Conservation (phyloP, 2,797 vertebrate species). For the Luscinia megarhynchos region DNA sequence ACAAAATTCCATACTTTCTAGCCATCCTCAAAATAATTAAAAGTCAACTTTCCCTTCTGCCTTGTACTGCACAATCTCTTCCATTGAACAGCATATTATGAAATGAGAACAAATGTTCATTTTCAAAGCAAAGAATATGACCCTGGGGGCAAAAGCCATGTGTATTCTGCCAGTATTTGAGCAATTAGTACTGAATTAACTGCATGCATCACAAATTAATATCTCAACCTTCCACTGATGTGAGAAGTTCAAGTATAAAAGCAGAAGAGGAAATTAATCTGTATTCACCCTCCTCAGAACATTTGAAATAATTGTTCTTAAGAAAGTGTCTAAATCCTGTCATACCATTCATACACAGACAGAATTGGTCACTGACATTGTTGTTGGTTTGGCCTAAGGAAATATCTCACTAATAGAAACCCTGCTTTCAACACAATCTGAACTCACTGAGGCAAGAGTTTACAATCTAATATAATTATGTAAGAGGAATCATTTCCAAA, state of each 20-base stretch:
- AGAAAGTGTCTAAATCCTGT: background rate
- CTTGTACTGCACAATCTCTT: background rate
- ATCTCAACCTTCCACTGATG: background rate
- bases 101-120: background rate
- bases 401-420: background rate
- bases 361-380: background rate
- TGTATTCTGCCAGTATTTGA: background rate
- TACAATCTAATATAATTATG: background rate
- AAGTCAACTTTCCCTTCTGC: background rate
- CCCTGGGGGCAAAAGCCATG: background rate
- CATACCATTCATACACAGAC: background rate
- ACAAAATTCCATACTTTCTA: background rate
- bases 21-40: background rate
- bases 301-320: background rate
- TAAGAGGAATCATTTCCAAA: background rate
- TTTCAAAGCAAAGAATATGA: background rate
- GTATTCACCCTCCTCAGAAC: background rate
- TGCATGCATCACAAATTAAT: background rate
- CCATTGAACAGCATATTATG: background rate
- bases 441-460: background rate
- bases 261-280: background rate
- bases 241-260: background rate
- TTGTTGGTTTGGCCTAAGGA: background rate
- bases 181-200: background rate
- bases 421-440: background rate